Base-by-base conservation (phyloP, 2,888 invertebrate species). In the Netelia fuscicornis region DNA sequence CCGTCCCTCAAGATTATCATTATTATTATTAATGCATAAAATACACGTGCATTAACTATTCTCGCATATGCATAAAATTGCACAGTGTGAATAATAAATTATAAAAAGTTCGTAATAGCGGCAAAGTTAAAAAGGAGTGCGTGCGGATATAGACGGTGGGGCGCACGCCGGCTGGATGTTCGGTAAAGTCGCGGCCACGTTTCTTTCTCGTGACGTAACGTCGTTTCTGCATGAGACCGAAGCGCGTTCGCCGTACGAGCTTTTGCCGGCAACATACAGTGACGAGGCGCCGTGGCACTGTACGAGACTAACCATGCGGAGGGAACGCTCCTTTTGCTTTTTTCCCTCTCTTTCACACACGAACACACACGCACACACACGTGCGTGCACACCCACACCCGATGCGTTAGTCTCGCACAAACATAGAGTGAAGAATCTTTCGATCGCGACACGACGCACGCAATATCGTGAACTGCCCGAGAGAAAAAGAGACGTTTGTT, bases 181-280 rank as follows among this genome's bases (percentile, higher is more conserved):
- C 77, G 52, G 25, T 65, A 72, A 30, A 30, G 3, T 30, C 30
- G 30, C 30, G 81, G 84, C 87, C 85, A 87, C 86, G 87, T 85
- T 87, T 86, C 87, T 87, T 87, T 78, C 30, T 60, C 81, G 83
- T 88, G 87, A 87, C 87, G 87, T 86, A 87, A 88, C 81, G 70
- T 70, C 48, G 25, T 58, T 23, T 64, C 72, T 37, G 23, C 58
- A 77, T 67, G 78, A 48, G 82, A 75, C 87, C 87, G 87, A 83
- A 85, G 81, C 85, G 82, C 87, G 78, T 74, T 84, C 85, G 80
- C 85, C 48, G 82, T 75, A 81, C 52, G 77, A 60, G 52, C 77
- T 58, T 68, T 64, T 44, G 54, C 42, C 81, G 54, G 60, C 62
- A 62, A 78, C 64, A 78, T 68, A 62, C 71, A 42, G 75, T 82